Base-by-base conservation (phyloP, 2,797 vertebrate species). In the Xiphophorus birchmanni region DNA sequence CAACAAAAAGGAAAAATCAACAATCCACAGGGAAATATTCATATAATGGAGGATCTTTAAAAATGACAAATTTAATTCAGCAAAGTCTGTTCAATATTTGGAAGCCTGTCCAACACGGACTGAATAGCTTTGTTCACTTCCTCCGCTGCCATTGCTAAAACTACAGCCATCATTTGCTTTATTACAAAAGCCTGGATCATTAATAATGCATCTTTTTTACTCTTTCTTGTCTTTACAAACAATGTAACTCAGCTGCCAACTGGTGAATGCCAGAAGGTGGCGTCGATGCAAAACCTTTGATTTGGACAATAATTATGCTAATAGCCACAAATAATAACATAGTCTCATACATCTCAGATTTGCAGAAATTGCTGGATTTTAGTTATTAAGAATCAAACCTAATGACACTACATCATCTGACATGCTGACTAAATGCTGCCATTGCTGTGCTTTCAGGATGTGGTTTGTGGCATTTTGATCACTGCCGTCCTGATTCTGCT, bases 391-490 rank as follows among this genome's bases (percentile, higher is more conserved):
- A 37, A 21, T 44, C 9, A 26, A 71, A 71, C 12, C 40, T 26
- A 23, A 44, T 44, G 42, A n/a, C 11, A 44, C 40, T 5, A 5
- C 23, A 1, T 13, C 67, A 15, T n/a, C 26, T 42, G 21, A 42
- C 35, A 37, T 37, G 18, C 37, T 23, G 23, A 45, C 73, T 65
- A 60, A 37, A 65, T 32, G 18, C 44, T 56, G 0, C 56, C 54
- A 5, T 37, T 32, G 32, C 42, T 78, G 26, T 86, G 44, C 79
- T 90, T 83, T 3, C 94, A 99, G 99, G 99, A 99, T 2, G 98
- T 99, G 84, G 95, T 99, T 0, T 96, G 96, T 0, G 99, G 99
- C 0, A 88, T 90, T 2, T 65, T 97, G 58, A 95, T 99, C 81
- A 97, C 98, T 0, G 92, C 87, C 0, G 0, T 90, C 73, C 82